phyloP scores from a whole-genome alignment of 2,888 invertebrate species.

The Odontothrips loti region DNA sequence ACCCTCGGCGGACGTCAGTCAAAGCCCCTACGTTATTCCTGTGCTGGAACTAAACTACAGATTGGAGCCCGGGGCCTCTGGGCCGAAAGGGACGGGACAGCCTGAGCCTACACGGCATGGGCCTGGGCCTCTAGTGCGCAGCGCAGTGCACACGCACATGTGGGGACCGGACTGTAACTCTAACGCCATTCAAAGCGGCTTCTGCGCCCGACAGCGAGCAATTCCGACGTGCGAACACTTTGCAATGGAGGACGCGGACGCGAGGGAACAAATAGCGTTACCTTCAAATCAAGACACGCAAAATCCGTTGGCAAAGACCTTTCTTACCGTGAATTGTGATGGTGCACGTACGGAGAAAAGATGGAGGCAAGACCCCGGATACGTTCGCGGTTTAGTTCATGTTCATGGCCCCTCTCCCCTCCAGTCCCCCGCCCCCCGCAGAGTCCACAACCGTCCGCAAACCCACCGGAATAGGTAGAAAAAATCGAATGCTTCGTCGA shows the following conservation, averaged over 20 bases:
- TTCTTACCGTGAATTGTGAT: not conserved
- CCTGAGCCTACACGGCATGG: not conserved
- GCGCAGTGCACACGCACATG: not conserved
- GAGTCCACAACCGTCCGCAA: too few species aligned
- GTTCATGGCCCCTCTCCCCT: not conserved
- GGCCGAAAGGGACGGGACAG: too few species aligned
- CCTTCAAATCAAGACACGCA: not conserved
- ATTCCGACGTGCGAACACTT: not conserved
- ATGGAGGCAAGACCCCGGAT: not conserved
- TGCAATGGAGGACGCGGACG: not conserved
- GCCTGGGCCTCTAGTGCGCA: not conserved
- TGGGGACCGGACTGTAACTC: not conserved
- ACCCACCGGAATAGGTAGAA: too few species aligned
- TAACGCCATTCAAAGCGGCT: not conserved
- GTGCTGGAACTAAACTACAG: too few species aligned
- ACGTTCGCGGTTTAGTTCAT: not conserved
- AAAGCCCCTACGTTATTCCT: too few species aligned
- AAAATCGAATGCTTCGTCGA: too few species aligned
- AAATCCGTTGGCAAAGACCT: not conserved
- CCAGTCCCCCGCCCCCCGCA: not conserved
- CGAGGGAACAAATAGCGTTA: not conserved
- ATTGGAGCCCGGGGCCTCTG: too few species aligned
- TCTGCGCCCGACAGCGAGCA: not conserved
- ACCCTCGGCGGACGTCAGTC: not conserved
- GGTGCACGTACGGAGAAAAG: slow-evolving; percentile 15